Percentiles rank a stretch among this genome's conserved stretches.
phyloP scores from a whole-genome alignment of 2,797 vertebrate species.

The Hyperoplus immaculatus region DNA sequence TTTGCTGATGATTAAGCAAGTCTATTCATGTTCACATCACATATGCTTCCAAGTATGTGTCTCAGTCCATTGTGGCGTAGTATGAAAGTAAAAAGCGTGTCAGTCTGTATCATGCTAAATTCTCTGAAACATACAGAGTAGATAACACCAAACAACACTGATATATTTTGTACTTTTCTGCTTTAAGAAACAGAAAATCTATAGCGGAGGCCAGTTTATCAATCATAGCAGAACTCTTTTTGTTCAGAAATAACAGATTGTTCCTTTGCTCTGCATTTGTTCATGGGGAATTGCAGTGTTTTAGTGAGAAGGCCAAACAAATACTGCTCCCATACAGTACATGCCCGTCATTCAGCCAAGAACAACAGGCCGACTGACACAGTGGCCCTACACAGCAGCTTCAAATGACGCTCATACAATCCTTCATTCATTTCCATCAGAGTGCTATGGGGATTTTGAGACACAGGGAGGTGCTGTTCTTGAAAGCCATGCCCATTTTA shows the following conservation, averaged over 20 bases:
- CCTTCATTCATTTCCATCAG: constrained; percentile 23
- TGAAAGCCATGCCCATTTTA: not conserved
- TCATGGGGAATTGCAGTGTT: not conserved
- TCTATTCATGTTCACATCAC: not conserved
- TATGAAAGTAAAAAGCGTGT: not conserved
- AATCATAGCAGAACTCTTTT: not conserved
- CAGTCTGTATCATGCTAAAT: not conserved
- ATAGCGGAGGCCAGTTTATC: not conserved
- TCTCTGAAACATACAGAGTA: not conserved
- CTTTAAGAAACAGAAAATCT: not conserved
- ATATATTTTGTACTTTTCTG: not conserved
- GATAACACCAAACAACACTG: not conserved
- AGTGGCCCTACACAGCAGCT: not conserved
- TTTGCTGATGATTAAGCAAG: not conserved
- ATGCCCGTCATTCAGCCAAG: not conserved
- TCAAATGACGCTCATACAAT: constrained; percentile 1
- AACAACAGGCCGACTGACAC: constrained; percentile 29
- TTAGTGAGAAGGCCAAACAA: constrained; percentile 12
- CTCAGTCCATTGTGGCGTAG: not conserved
- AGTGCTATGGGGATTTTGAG: constrained; percentile 18
- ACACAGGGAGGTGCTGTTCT: constrained; percentile 66
- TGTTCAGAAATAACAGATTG: not conserved
- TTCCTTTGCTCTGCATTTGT: not conserved
- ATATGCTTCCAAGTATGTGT: not conserved
- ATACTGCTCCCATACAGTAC: not conserved